Conservation (phyloP, 2,113 vertebrate genomes). For the Pomatorhinus ruficollis region DNA sequence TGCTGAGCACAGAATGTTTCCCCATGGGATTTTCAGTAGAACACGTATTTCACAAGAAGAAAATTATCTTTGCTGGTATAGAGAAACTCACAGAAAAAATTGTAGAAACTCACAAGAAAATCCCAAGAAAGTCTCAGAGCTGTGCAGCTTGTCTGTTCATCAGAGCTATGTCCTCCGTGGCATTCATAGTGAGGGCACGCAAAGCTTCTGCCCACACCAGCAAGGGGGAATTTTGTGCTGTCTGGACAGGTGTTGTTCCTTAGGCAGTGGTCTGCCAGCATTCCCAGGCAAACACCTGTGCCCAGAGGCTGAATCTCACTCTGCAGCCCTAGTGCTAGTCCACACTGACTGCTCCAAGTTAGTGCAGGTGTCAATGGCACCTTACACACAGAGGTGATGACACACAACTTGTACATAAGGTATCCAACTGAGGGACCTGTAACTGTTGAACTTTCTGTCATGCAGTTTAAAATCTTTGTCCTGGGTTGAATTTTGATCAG, state of each 20-base stretch:
- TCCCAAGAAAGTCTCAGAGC: not conserved
- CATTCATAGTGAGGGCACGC: not conserved
- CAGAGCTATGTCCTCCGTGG: not conserved
- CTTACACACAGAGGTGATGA: not conserved
- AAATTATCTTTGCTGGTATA: not conserved
- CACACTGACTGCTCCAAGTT: not conserved
- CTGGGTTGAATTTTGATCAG: not conserved
- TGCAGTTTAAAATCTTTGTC: not conserved
- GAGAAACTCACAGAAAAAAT: not conserved
- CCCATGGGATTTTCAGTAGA: not conserved
- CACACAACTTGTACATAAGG: not conserved
- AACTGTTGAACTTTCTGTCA: not conserved
- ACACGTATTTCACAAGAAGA: not conserved
- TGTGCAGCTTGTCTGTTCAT: not conserved
- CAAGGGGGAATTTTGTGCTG: not conserved
- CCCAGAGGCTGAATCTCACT: not conserved
- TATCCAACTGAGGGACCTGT: fast-evolving
- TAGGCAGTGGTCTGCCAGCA: not conserved
- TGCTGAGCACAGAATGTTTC: not conserved
- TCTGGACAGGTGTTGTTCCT: not conserved
- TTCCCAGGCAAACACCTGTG: not conserved
- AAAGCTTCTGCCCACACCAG: not conserved
- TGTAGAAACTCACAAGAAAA: not conserved
- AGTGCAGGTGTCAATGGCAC: not conserved
- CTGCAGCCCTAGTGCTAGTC: not conserved